Conservation (phyloP, 2,113 vertebrate species). For the Vulpes vulpes region DNA sequence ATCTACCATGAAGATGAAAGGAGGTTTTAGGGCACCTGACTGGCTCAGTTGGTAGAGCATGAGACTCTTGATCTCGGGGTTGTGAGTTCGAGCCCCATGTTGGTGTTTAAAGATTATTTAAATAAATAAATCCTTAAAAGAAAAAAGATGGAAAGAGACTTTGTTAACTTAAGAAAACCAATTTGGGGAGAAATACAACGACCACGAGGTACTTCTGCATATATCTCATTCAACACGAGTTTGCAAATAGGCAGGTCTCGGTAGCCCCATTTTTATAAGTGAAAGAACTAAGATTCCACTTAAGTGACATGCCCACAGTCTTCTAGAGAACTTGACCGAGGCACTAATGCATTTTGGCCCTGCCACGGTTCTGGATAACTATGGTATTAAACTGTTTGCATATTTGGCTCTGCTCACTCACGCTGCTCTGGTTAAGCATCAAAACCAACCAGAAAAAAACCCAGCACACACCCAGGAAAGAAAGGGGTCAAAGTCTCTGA, state of each 20-base stretch:
- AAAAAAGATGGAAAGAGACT: not conserved
- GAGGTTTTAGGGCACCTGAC: not conserved
- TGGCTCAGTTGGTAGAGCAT: not conserved
- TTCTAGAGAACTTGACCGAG: not conserved
- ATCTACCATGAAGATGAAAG: not conserved
- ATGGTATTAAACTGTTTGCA: fast-evolving
- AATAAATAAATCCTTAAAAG: not conserved
- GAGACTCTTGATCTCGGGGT: not conserved
- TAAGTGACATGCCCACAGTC: not conserved
- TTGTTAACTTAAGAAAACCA: not conserved
- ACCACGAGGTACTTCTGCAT: not conserved
- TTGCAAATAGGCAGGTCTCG: not conserved
- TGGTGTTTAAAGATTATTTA: not conserved
- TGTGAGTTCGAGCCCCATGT: not conserved
- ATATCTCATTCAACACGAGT: not conserved
- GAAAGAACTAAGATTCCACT: not conserved
- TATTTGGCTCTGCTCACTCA: not conserved
- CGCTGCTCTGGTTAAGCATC: not conserved
- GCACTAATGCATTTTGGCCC: not conserved
- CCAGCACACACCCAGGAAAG: not conserved
- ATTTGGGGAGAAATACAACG: not conserved
- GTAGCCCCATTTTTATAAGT: not conserved
- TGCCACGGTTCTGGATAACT: not conserved
- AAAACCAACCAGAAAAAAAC: not conserved
- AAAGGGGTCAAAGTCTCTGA: not conserved